Percentiles rank a stretch among this genome's conserved stretches.
phyloP scores from a whole-genome alignment of 1,140 invertebrate genomes.

The Conopomorpha cramerella region DNA sequence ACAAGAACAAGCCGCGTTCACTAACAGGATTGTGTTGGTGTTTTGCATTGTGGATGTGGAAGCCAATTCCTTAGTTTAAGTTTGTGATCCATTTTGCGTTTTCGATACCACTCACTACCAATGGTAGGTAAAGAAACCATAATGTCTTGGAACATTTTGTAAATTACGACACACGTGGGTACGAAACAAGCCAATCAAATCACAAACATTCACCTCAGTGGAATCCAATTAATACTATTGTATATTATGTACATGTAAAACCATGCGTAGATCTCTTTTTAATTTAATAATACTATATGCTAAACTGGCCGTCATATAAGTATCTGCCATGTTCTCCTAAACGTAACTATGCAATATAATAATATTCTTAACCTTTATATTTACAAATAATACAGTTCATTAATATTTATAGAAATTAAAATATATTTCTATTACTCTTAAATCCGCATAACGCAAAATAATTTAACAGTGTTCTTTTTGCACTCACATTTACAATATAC shows the following conservation, averaged over 20 bases:
- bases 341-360: constrained; percentile 56
- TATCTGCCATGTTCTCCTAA: constrained; percentile 61
- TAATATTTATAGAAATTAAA: constrained; percentile 57
- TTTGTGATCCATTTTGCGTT: no score
- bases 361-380: constrained; percentile 63
- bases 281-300: constrained; percentile 63
- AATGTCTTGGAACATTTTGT: no score
- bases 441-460: constrained; percentile 62
- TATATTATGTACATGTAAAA: constrained; percentile 63
- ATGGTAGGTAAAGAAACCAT: no score
- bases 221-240: constrained; percentile 11
- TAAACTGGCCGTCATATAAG: constrained; percentile 64
- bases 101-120: no score
- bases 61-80: no score
- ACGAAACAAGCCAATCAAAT: no score
- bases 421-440: constrained; percentile 60
- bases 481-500: constrained; percentile 60
- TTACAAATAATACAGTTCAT: constrained; percentile 64
- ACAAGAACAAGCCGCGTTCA: no score
- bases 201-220: no score
- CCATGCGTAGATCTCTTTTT: constrained; percentile 60
- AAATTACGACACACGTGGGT: no score
- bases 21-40: no score
- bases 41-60: no score
- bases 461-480: constrained; percentile 62